Conservation (phyloP, 2,797 vertebrate species). For the Falco novaeseelandiae region DNA sequence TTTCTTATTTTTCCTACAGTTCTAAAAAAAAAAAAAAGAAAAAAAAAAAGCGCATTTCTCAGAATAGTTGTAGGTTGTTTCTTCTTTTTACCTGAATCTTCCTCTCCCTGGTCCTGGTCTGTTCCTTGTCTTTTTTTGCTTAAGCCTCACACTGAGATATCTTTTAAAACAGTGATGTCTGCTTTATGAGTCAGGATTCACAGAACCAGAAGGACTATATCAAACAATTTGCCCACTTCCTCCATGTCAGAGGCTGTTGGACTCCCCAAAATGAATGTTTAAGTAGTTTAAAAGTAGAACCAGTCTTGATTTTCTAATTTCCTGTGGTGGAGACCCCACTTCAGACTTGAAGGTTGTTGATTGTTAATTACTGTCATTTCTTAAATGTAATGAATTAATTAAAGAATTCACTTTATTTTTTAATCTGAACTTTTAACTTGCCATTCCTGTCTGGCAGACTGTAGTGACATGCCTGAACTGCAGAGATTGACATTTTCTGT, state of each 20-base stretch:
- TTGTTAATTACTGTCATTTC: slow-evolving; percentile 7
- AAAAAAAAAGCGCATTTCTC: background rate
- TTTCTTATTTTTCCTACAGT: background rate
- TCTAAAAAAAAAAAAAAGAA: background rate
- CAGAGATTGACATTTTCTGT: background rate
- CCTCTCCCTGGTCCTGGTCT: background rate
- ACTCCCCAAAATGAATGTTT: background rate
- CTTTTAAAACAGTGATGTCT: background rate
- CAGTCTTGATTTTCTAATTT: slow-evolving; percentile 22
- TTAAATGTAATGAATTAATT: slow-evolving; percentile 24
- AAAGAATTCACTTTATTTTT: background rate
- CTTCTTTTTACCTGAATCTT: background rate
- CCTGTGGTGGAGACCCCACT: slow-evolving; percentile 2
- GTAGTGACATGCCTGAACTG: background rate
- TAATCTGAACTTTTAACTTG: background rate
- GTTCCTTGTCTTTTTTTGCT: background rate
- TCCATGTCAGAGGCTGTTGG: background rate
- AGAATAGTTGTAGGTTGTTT: background rate
- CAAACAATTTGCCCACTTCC: background rate
- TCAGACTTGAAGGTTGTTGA: background rate
- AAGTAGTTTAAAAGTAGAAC: background rate
- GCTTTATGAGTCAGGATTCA: slow-evolving; percentile 3
- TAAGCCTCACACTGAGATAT: background rate
- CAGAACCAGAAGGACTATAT: background rate
- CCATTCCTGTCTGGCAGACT: background rate